Evolutionary conservation across 35 echinoderm and acorn worm species (phyloP).

Genomic region (Anneissia japonica): DNA sequence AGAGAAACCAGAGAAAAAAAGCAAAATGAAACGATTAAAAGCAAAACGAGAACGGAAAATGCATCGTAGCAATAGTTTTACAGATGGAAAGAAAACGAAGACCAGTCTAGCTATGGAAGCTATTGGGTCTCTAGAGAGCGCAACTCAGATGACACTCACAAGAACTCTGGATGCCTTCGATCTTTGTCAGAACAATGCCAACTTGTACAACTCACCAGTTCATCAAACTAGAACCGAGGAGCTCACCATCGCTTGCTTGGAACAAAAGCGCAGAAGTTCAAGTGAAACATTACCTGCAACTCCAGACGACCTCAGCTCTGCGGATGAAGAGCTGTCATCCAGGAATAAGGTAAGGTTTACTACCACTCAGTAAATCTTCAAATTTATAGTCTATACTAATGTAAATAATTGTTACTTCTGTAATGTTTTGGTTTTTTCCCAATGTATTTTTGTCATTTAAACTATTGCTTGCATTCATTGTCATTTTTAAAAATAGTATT

Average conservation of each 20-base stretch:
- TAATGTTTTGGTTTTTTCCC: too few species aligned
- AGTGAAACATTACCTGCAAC: slow-evolving; percentile 33
- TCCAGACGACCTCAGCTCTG: background rate
- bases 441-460: too few species aligned
- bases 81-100: background rate
- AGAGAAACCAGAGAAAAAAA: background rate
- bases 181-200: slow-evolving; percentile 61
- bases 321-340: background rate
- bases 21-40: background rate
- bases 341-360: background rate
- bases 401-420: too few species aligned
- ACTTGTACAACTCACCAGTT: slow-evolving; percentile 49
- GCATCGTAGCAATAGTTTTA: background rate
- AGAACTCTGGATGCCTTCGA: slow-evolving; percentile 76
- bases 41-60: background rate
- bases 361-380: too few species aligned
- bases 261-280: slow-evolving; percentile 48
- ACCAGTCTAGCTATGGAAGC: background rate
- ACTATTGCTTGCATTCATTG: too few species aligned
- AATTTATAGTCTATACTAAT: too few species aligned
- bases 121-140: slow-evolving; percentile 79
- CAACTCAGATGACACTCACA: slow-evolving; percentile 73
- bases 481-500: too few species aligned
- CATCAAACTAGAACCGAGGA: background rate
- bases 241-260: background rate